Evolutionary conservation across 1,140 invertebrate species (phyloP), one percentile per base, ranked within the genome.

Genomic region (Teleopsis dalmanni): DNA sequence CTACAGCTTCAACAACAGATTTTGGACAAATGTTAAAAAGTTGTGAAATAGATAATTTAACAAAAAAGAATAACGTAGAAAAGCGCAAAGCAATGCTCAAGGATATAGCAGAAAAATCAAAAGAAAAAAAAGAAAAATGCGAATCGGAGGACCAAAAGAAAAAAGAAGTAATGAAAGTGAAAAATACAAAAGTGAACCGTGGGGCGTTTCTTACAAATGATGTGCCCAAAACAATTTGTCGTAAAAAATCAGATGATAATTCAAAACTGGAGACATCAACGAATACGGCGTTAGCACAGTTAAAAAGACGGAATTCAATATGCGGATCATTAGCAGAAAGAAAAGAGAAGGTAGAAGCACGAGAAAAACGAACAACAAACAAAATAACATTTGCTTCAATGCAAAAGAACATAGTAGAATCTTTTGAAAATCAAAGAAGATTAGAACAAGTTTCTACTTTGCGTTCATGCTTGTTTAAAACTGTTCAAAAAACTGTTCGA

Each of bases 301-400:
- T 26, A 25, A n/a, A 33, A 25, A 5, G 16, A 40, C 47, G 48
- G 23, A 53, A 38, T 14, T 9, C 49, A 3, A 9, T 23, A 14
- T 56, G 45, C 2, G 49, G 5, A 14, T 25, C 42, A 13, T 8
- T 35, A 31, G 8, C 38, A 8, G 57, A 61, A 25, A 54, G 60
- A 2, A 60, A 53, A 14, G 55, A 50, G 0, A 59, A 54, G 0
- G 37, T 55, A 27, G 10, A 10, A 6, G 53, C 59, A 0, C 57
- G 63, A 11, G 60, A 47, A 37, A 49, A 50, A 40, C 51, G 59
- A 7, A 65, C 62, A 22, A 60, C 54, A 14, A 66, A 66, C 46
- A 60, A 60, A 2, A 58, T 60, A 1, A 62, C 53, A 14, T 66
- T 66, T 41, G 60, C 59, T 1, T 52, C 52, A 3, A 62, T 66